Conservation (phyloP, 2,797 vertebrate species). For the Crenichthys baileyi region DNA sequence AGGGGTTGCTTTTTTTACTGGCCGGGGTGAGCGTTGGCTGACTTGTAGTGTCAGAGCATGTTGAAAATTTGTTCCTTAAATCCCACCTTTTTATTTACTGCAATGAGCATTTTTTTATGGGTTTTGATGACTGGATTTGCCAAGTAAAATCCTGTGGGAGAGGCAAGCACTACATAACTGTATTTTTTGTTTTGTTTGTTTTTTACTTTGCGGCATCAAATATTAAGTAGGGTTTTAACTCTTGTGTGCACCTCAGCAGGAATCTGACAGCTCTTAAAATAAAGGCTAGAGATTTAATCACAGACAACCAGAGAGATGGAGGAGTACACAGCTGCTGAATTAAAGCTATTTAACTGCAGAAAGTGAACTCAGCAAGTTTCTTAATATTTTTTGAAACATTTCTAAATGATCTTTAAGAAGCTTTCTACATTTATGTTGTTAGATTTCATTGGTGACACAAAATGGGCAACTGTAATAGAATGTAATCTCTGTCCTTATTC, state of each 20-base stretch:
- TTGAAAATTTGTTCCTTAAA: slow-evolving; percentile 23
- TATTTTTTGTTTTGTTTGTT: neutral
- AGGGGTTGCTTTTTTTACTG: slow-evolving; percentile 36
- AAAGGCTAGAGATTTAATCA: slow-evolving; percentile 43
- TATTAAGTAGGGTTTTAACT: slow-evolving; percentile 63
- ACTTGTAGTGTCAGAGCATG: slow-evolving; percentile 19
- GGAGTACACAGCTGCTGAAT: slow-evolving; percentile 26
- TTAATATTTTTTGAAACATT: slow-evolving; percentile 38
- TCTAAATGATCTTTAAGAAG: slow-evolving; percentile 12
- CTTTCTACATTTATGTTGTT: slow-evolving; percentile 7
- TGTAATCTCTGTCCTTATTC: slow-evolving; percentile 42
- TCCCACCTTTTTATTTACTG: slow-evolving; percentile 47
- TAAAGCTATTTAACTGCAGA: slow-evolving; percentile 35
- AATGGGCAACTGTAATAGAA: slow-evolving; percentile 2
- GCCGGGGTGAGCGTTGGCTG: slow-evolving; percentile 31
- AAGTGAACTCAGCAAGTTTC: slow-evolving; percentile 28
- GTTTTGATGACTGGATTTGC: slow-evolving; percentile 32
- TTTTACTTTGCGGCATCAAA: slow-evolving; percentile 58
- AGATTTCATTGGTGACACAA: slow-evolving; percentile 52
- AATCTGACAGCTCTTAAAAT: slow-evolving; percentile 58
- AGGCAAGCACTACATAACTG: slow-evolving; percentile 58
- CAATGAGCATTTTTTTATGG: slow-evolving; percentile 32
- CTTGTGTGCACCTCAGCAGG: slow-evolving; percentile 51
- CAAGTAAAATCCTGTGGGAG: slow-evolving; percentile 42
- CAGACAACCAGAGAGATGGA: slow-evolving; percentile 36